Evolutionary conservation across 2,797 vertebrate species (phyloP).

Genomic region (Champsocephalus esox): DNA sequence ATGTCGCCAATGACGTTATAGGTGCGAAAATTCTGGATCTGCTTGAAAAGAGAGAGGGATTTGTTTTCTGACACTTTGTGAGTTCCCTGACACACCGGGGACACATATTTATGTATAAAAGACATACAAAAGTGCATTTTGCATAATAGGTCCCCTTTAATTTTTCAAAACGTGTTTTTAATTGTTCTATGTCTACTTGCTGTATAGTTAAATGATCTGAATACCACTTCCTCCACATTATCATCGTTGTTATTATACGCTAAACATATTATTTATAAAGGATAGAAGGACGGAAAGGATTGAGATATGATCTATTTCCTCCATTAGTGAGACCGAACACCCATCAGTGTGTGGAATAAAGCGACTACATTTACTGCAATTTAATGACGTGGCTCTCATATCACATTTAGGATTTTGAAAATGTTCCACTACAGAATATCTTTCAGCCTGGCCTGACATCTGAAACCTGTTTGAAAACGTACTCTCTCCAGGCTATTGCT

Average conservation of each 20-base stretch:
- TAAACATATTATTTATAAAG: conserved; percentile 4
- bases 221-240: not conserved
- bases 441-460: conserved; percentile 27
- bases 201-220: not conserved
- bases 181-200: not conserved
- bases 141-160: not conserved
- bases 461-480: conserved; percentile 46
- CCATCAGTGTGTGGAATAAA: conserved; percentile 30
- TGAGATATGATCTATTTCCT: conserved; percentile 42
- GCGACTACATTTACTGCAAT: conserved; percentile 8
- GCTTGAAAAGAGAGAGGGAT: no score
- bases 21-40: no score
- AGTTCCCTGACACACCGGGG: no score
- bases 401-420: conserved; percentile 39
- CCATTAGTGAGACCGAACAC: conserved; percentile 46
- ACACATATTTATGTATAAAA: no score
- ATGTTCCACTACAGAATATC: conserved; percentile 33
- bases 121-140: no score
- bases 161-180: not conserved
- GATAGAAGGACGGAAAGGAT: conserved; percentile 13
- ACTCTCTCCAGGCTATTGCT: conserved; percentile 11
- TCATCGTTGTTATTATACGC: conserved; percentile 7
- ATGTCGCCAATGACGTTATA: no score
- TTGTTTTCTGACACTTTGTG: no score
- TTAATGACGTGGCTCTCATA: conserved; percentile 29